Percentiles rank a stretch among this genome's conserved stretches.
These are phyloP conservation scores for Gallirallus australis DNA, from an alignment of 2,797 vertebrate genomes.

Conservation along the genomic window DNA sequence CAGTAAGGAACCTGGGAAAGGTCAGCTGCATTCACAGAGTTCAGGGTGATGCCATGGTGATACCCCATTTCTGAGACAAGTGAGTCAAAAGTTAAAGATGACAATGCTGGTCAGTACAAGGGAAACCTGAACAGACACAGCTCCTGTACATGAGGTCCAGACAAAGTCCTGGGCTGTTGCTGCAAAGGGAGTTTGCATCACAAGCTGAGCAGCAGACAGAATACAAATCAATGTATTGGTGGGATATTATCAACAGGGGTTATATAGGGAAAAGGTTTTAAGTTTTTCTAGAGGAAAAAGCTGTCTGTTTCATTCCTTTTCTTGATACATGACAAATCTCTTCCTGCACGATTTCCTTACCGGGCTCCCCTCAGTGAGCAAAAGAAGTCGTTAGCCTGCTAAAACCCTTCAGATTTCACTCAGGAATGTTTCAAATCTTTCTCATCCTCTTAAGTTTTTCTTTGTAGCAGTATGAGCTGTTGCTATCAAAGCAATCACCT, in stretches of 20 bases:
- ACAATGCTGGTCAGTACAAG: not conserved
- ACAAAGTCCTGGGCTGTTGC: not conserved
- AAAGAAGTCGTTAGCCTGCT: constrained; percentile 45
- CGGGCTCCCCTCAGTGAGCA: constrained; percentile 27
- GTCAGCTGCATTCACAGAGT: not conserved
- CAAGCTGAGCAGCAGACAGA: not conserved
- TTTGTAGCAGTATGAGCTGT: constrained; percentile 43
- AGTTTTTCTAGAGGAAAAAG: not conserved
- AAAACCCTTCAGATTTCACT: constrained; percentile 56
- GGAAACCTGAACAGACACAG: not conserved
- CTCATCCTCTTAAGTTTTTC: constrained; percentile 46
- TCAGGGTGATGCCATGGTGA: not conserved
- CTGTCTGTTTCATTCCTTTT: not conserved
- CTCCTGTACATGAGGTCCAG: not conserved
- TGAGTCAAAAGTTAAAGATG: not conserved
- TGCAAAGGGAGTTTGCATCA: not conserved
- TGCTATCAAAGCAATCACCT: constrained; percentile 60
- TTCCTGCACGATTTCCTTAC: constrained; percentile 1
- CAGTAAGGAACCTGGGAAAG: not conserved
- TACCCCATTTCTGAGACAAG: not conserved
- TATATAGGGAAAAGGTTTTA: not conserved
- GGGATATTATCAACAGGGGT: not conserved
- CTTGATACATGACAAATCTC: constrained; percentile 25
- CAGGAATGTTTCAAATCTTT: constrained; percentile 60
- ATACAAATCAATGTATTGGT: not conserved